Evolutionary conservation across 1,140 invertebrate genomes (phyloP).

Genomic region (Lasioglossum baleicum): DNA sequence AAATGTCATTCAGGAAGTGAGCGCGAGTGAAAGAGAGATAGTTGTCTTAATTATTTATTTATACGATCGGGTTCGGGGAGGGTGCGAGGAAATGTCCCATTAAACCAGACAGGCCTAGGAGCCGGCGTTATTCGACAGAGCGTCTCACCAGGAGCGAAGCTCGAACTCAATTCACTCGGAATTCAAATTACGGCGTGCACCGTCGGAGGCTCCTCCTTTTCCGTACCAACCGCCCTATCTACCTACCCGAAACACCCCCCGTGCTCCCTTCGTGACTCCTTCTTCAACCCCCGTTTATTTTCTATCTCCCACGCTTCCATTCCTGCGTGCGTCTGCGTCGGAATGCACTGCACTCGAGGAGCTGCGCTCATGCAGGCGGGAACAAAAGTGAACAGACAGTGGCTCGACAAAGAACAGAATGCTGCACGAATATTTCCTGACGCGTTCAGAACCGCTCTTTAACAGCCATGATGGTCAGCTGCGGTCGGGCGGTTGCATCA

Average conservation of each 20-base stretch:
- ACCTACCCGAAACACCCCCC: background rate
- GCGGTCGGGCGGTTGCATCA: too few species aligned
- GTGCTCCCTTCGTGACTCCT: background rate
- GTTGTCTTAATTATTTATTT: constrained; percentile 50
- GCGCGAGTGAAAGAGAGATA: background rate
- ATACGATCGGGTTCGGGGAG: constrained; percentile 4
- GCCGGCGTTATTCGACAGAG: constrained; percentile 60
- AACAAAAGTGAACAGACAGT: constrained; percentile 19
- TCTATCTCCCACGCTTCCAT: constrained; percentile 34
- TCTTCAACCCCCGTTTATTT: constrained; percentile 30
- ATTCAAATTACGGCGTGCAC: constrained; percentile 67
- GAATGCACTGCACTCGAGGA: constrained; percentile 42
- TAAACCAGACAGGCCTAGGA: constrained; percentile 40
- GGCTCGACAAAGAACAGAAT: background rate
- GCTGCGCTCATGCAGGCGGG: constrained; percentile 36
- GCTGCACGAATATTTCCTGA: too few species aligned
- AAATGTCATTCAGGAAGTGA: constrained; percentile 4
- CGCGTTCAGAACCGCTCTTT: too few species aligned
- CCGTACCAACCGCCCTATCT: constrained; percentile 24
- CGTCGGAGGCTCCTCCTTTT: constrained; percentile 42
- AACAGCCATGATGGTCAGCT: too few species aligned
- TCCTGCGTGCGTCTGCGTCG: constrained; percentile 41
- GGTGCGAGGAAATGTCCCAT: constrained; percentile 40
- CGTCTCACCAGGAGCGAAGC: constrained; percentile 55
- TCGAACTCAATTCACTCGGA: constrained; percentile 70